Conservation (phyloP, 1,140 invertebrate genomes). For the Nilaparvata lugens region DNA sequence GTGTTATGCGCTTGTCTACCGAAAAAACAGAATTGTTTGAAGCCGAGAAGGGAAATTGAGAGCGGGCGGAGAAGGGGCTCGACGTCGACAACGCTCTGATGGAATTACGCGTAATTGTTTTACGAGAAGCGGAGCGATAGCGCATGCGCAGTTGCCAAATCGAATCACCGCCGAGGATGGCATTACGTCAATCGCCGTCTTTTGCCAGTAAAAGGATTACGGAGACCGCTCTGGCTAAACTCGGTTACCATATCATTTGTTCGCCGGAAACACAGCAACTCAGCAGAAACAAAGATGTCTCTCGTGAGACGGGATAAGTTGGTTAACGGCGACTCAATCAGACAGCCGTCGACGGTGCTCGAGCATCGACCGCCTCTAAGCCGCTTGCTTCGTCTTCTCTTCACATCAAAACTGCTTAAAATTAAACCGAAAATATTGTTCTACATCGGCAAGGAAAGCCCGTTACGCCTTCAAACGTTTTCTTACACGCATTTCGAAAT, state of each 20-base stretch:
- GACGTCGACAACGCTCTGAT: conserved; percentile 13
- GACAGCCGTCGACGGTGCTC: neutral
- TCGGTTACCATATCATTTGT: conserved; percentile 24
- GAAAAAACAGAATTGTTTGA: no score
- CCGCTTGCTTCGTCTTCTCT: neutral
- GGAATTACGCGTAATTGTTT: conserved; percentile 6
- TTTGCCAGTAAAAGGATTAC: conserved; percentile 14
- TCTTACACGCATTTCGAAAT: no score
- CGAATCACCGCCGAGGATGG: neutral
- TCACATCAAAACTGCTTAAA: neutral
- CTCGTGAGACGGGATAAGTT: neutral
- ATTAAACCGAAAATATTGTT: conserved; percentile 1
- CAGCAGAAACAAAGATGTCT: conserved; percentile 9
- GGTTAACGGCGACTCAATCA: neutral
- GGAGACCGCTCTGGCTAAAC: conserved; percentile 11
- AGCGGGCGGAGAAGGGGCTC: neutral
- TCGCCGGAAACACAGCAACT: conserved; percentile 5
- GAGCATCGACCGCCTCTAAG: neutral
- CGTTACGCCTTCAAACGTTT: no score
- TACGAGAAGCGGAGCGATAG: neutral
- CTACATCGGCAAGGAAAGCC: no score
- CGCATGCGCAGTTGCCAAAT: neutral
- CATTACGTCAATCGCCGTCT: conserved; percentile 12
- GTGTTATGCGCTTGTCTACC: no score
- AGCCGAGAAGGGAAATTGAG: neutral